phyloP scores from a whole-genome alignment of 2,113 vertebrate genomes.

The Aegithalos caudatus region DNA sequence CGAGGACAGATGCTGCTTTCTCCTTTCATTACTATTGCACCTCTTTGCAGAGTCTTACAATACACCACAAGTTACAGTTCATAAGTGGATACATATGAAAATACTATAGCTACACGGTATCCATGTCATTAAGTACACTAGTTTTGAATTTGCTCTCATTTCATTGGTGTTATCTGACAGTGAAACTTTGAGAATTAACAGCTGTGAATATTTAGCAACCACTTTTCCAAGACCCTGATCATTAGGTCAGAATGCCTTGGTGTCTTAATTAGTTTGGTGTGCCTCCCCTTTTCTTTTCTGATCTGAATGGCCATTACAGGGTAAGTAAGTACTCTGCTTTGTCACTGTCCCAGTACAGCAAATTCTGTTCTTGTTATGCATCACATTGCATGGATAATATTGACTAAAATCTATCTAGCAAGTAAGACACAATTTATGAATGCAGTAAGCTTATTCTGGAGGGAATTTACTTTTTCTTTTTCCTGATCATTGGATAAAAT shows the following conservation, averaged over 20 bases:
- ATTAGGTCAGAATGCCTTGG: conserved; percentile 29
- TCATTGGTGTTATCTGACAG: not conserved
- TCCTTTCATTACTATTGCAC: not conserved
- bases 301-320: conserved; percentile 44
- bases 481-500: not conserved
- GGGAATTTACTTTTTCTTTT: not conserved
- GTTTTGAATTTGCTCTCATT: not conserved
- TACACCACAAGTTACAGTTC: not conserved
- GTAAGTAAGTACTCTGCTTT: conserved; percentile 13
- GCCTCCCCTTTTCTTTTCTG: conserved; percentile 52
- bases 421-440: not conserved
- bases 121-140: not conserved
- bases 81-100: not conserved
- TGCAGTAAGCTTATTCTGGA: not conserved
- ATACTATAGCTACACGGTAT: not conserved
- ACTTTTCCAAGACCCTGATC: conserved; percentile 53
- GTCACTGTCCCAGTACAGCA: conserved; percentile 17
- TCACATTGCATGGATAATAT: not conserved
- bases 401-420: conserved; percentile 20
- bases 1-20: not conserved
- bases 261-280: conserved; percentile 53
- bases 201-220: conserved; percentile 41
- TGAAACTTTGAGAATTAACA: conserved; percentile 26
- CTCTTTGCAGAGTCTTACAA: not conserved
- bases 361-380: conserved; percentile 40